Base-by-base conservation (phyloP, 2,113 vertebrate genomes). In the Catagonus wagneri region DNA sequence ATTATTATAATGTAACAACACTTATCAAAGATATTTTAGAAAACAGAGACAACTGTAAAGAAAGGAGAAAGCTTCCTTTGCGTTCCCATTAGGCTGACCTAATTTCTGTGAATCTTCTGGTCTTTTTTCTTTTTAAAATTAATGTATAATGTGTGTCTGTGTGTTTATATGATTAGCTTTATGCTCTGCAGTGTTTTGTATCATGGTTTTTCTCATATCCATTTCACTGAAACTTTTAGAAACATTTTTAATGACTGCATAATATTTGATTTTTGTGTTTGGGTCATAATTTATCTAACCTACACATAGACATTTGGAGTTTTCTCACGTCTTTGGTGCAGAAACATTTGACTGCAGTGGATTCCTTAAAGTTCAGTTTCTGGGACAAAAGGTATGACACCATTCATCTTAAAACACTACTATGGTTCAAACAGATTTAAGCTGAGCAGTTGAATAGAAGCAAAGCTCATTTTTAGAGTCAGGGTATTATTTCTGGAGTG, bases 31-130 rank as follows among this genome's bases (percentile, higher is more conserved):
- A 13, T 85, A 86, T 78, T 90, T n/a, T 58, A 93, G 9, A 61
- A 94, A 97, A 88, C 2, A 84, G 80, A 74, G 65, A 75, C 22
- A 83, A 39, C 7, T 63, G 3, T 84, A 68, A 90, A 88, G 80
- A 96, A 39, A 79, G 66, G 50, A 80, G 19, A 86, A 74, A 76
- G 61, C 7, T 25, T 84, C 8, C n/a, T 90, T 95, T 76, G 36
- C 29, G 84, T 84, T 91, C 29, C 50, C 34, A 90, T 32, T 56
- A 75, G 44, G 36, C 39, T 69, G 29, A 83, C 12, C 36, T 83
- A 94, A 90, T 93, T 12, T 93, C 69, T 94, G 10, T 81, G 76
- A 63, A 92, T 87, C 3, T 93, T 81, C 58, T 88, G 7, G 71
- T 11, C 32, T 36, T 16, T 2, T 79, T 50, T 68, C 29, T 75